Percentiles rank a stretch among this genome's conserved stretches.
phyloP scores from a whole-genome alignment of 2,113 vertebrate species.

The Nesogale talazaci region DNA sequence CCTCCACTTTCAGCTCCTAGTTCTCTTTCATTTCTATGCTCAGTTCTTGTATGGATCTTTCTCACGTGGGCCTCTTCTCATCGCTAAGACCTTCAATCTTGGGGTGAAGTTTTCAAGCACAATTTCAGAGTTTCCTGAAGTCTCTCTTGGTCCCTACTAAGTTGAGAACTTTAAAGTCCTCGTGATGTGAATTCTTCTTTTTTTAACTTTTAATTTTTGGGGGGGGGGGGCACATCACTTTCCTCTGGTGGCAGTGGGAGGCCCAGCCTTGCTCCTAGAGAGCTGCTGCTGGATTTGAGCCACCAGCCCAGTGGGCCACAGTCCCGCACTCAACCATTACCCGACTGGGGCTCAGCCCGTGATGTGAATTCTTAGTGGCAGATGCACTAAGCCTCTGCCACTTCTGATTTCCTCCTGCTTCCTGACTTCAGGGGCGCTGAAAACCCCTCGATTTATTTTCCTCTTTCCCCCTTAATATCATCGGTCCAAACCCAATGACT shows the following conservation, averaged over 20 bases:
- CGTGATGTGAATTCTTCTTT: neutral
- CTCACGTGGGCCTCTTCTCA: neutral
- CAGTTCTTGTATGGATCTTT: neutral
- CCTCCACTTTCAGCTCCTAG: neutral
- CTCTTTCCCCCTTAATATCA: neutral
- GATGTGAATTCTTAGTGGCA: neutral
- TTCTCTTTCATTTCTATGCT: neutral
- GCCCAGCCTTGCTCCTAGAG: no score
- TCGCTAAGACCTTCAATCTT: neutral
- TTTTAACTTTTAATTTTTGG: no score
- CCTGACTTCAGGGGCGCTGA: neutral
- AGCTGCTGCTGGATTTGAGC: no score
- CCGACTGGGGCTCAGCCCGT: no score
- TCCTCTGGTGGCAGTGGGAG: no score
- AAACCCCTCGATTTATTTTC: neutral
- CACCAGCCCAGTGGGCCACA: no score
- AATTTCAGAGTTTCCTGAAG: neutral
- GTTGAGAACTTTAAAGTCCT: neutral
- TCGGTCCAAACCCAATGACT: neutral
- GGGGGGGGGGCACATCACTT: no score
- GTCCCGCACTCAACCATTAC: no score
- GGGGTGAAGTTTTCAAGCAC: neutral
- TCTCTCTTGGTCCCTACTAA: neutral
- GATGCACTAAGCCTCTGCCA: neutral
- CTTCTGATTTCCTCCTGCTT: neutral